A percentile compares a stretch with the other conserved stretches of the same genome.
These are phyloP conservation scores for Dryomyza anilis DNA, from an alignment of 2,888 invertebrate species.

Conservation along the genomic window DNA sequence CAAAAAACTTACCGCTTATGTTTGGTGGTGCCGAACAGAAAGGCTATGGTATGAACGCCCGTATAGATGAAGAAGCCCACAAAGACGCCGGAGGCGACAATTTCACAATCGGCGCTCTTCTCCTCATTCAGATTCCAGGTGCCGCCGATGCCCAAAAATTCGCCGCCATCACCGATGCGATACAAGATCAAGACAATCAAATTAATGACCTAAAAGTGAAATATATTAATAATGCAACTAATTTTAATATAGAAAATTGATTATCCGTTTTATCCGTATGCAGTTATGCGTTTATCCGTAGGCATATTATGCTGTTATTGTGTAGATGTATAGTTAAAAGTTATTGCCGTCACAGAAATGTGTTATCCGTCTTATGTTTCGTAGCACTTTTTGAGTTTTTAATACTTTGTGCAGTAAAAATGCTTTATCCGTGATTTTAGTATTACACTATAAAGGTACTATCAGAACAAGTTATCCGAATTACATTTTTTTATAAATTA, in stretches of 20 bases:
- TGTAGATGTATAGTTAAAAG: not conserved
- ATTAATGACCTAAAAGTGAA: constrained; percentile 73
- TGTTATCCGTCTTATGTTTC: not conserved
- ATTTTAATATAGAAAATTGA: no score
- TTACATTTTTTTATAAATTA: not conserved
- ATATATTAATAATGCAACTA: not conserved
- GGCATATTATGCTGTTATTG: not conserved
- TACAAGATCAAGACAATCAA: constrained; percentile 80
- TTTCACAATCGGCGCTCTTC: constrained; percentile 86
- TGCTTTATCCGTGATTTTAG: no score
- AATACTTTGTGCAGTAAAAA: no score
- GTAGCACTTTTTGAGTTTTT: no score
- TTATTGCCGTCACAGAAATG: not conserved
- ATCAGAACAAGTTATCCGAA: not conserved
- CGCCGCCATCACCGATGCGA: constrained; percentile 80
- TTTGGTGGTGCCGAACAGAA: constrained; percentile 76
- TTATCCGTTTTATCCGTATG: not conserved
- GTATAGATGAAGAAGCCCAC: constrained; percentile 88
- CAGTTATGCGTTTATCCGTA: not conserved
- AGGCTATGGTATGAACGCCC: constrained; percentile 74
- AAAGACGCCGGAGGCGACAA: constrained; percentile 84
- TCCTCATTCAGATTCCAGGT: constrained; percentile 90
- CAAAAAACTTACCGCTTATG: constrained; percentile 70
- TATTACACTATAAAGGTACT: no score
- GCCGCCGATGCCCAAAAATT: constrained; percentile 85